A percentile compares a stretch with the other conserved stretches of the same genome.
These are phyloP conservation scores for Gracilinanus agilis DNA, from an alignment of 2,113 vertebrate species.

Conservation along the genomic window DNA sequence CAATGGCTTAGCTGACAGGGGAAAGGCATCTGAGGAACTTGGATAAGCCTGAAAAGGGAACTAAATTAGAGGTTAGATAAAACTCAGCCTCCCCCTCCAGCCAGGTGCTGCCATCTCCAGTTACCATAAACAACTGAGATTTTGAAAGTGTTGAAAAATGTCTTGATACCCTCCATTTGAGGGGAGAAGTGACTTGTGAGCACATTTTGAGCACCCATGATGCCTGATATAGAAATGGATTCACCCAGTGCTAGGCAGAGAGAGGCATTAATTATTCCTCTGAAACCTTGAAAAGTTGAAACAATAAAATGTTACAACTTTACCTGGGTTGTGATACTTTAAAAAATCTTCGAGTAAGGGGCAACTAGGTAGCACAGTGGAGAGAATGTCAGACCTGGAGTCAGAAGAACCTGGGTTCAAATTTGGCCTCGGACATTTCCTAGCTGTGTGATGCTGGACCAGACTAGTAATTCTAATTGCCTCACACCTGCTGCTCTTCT, in stretches of 20 bases:
- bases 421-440: no score
- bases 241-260: neutral
- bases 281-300: neutral
- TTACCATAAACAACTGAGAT: slow-evolving; percentile 77
- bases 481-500: no score
- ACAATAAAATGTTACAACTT: neutral
- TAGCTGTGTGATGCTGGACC: no score
- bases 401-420: no score
- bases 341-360: neutral
- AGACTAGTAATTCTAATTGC: no score
- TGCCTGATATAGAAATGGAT: slow-evolving; percentile 14
- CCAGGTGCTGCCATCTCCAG: slow-evolving; percentile 77
- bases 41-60: slow-evolving; percentile 77
- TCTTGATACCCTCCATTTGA: slow-evolving; percentile 57
- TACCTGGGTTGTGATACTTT: neutral
- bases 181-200: slow-evolving; percentile 48
- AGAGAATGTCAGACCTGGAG: no score
- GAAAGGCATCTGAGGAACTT: slow-evolving; percentile 73
- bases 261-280: neutral
- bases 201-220: slow-evolving; percentile 30
- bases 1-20: slow-evolving; percentile 76
- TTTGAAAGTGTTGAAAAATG: slow-evolving; percentile 70
- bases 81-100: slow-evolving; percentile 68
- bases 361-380: no score
- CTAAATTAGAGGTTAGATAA: slow-evolving; percentile 78